A percentile compares a stretch with the other conserved stretches of the same genome.
Evolutionary conservation across 2,888 invertebrate genomes (phyloP).

Genomic region (Rhorus exstirpatorius): DNA sequence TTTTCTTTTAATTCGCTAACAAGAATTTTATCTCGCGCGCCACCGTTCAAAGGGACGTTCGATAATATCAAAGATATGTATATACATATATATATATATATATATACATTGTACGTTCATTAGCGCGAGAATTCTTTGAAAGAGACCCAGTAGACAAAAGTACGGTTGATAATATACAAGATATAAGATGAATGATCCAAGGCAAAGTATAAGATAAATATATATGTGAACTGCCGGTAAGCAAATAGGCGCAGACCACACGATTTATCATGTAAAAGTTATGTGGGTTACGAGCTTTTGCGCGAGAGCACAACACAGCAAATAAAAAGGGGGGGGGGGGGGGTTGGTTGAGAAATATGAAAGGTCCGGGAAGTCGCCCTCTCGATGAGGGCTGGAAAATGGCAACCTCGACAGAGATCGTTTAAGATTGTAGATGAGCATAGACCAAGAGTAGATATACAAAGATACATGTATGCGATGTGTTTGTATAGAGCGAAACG

Average conservation of each 20-base stretch:
- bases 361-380: conserved; percentile 79
- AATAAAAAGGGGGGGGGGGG: background rate
- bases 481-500: background rate
- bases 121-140: conserved; percentile 29
- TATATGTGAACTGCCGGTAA: background rate
- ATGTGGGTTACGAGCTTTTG: background rate
- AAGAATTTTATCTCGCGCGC: background rate
- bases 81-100: background rate
- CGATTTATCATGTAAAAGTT: background rate
- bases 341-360: conserved; percentile 78
- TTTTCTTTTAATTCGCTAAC: background rate
- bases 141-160: conserved; percentile 5
- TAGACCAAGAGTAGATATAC: conserved; percentile 44
- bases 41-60: conserved; percentile 1
- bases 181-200: background rate
- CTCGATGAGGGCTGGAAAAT: conserved; percentile 80
- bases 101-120: too few relatives aligned
- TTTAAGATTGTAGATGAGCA: conserved; percentile 80
- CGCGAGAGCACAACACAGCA: background rate
- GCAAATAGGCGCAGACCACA: conserved; percentile 7
- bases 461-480: background rate
- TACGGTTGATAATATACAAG: background rate
- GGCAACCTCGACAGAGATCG: conserved; percentile 84
- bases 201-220: conserved; percentile 8
- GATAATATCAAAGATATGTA: background rate